phyloP scores from a whole-genome alignment of 2,888 invertebrate species.

The Carcina quercana region DNA sequence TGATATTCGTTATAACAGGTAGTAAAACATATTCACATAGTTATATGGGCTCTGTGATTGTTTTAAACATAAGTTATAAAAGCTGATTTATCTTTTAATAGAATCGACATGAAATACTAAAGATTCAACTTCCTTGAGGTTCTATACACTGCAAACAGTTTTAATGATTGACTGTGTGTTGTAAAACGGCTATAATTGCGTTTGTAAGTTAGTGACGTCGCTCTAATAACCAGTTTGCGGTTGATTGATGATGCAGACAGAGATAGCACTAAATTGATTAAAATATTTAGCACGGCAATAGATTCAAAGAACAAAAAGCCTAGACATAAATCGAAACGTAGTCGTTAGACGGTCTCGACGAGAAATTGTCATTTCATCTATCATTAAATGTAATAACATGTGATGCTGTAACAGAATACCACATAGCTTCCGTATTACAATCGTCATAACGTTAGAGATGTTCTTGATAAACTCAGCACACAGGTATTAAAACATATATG shows the following conservation, averaged over 20 bases:
- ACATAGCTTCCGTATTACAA: too few species aligned
- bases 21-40: conserved; percentile 11
- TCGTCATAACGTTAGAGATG: too few species aligned
- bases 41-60: conserved; percentile 2
- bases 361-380: conserved; percentile 45
- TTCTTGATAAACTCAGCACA: too few species aligned
- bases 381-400: conserved; percentile 26
- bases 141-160: too few species aligned
- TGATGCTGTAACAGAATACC: too few species aligned
- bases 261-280: conserved; percentile 53
- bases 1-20: too few species aligned
- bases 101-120: background rate
- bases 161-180: conserved; percentile 34
- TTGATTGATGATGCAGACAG: conserved; percentile 54
- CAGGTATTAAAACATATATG: too few species aligned
- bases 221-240: conserved; percentile 45
- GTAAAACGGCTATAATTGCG: conserved; percentile 33
- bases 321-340: conserved; percentile 40
- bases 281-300: conserved; percentile 49
- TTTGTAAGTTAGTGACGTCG: conserved; percentile 38
- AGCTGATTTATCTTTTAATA: background rate
- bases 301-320: conserved; percentile 47
- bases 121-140: too few species aligned
- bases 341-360: conserved; percentile 34
- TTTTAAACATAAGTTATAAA: conserved; percentile 1